Percentiles rank a stretch among this genome's conserved stretches.
Evolutionary conservation across 2,797 vertebrate species (phyloP).

Genomic region (Macropus fuliginosus): DNA sequence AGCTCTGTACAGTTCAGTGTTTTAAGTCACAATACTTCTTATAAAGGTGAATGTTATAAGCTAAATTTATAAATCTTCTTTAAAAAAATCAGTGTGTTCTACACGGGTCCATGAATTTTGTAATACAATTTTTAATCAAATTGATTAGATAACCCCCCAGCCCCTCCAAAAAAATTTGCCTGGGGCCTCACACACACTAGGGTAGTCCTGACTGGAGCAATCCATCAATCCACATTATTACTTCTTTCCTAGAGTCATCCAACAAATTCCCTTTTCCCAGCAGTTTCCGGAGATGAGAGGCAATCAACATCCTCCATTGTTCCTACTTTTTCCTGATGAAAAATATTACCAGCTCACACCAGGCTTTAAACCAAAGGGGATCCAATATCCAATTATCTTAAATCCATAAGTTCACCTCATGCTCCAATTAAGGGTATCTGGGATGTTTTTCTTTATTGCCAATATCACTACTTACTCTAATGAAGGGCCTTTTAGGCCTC

Average conservation of each 20-base stretch:
- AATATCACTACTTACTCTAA: neutral
- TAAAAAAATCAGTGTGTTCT: neutral
- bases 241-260: neutral
- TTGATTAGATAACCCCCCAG: neutral
- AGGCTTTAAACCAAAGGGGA: neutral
- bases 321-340: neutral
- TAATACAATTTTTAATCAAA: neutral
- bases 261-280: neutral
- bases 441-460: neutral
- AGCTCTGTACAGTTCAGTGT: neutral
- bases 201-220: neutral
- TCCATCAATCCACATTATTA: neutral
- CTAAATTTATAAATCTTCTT: neutral
- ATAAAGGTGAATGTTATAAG: neutral
- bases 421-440: neutral
- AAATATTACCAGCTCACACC: neutral
- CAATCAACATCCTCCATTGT: neutral
- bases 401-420: accelerated
- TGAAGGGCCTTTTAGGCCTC: neutral
- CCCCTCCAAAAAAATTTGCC: neutral
- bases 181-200: neutral
- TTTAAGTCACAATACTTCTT: neutral
- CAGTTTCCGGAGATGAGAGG: neutral
- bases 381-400: neutral
- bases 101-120: neutral